Percentiles rank a stretch among this genome's conserved stretches.
These are phyloP conservation scores for Verasper variegatus DNA, from an alignment of 2,113 vertebrate species.

Conservation along the genomic window DNA sequence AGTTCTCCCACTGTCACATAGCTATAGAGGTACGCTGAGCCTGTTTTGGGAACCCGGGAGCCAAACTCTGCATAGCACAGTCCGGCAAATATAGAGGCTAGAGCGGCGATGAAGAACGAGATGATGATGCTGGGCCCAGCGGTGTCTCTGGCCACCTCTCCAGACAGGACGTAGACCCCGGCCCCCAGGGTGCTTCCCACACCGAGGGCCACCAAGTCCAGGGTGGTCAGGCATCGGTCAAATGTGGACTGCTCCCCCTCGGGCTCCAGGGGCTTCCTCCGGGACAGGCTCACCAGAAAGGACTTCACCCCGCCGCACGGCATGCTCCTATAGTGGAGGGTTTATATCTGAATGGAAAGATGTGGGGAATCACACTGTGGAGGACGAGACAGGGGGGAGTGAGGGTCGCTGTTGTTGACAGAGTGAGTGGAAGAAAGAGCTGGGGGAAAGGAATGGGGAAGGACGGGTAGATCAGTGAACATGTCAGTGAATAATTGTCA, in stretches of 20 bases:
- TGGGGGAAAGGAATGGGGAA: constrained; percentile 15
- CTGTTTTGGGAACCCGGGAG: constrained; percentile 85
- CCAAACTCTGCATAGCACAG: constrained; percentile 89
- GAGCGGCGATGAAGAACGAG: constrained; percentile 87
- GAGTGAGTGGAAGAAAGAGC: constrained; percentile 6
- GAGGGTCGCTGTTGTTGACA: constrained; percentile 12
- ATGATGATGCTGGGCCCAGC: constrained; percentile 88
- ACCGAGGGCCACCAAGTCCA: constrained; percentile 87
- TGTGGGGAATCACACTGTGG: not conserved
- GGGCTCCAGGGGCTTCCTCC: constrained; percentile 79
- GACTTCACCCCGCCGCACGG: constrained; percentile 47
- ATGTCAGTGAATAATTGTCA: constrained; percentile 67
- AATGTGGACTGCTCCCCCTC: constrained; percentile 79
- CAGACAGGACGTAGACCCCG: constrained; percentile 87
- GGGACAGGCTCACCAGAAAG: constrained; percentile 75
- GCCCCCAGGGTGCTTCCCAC: constrained; percentile 90
- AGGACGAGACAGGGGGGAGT: constrained; percentile 14
- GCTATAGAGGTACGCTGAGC: constrained; percentile 91
- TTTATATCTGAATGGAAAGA: constrained; percentile 5
- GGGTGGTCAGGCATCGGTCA: constrained; percentile 82
- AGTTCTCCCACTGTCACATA: constrained; percentile 88
- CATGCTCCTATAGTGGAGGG: constrained; percentile 46
- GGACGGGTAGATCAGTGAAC: constrained; percentile 32
- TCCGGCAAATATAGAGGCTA: constrained; percentile 87
- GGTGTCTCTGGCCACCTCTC: constrained; percentile 86